Conservation (phyloP, 1,140 invertebrate species). For the Drosophila sp. region DNA sequence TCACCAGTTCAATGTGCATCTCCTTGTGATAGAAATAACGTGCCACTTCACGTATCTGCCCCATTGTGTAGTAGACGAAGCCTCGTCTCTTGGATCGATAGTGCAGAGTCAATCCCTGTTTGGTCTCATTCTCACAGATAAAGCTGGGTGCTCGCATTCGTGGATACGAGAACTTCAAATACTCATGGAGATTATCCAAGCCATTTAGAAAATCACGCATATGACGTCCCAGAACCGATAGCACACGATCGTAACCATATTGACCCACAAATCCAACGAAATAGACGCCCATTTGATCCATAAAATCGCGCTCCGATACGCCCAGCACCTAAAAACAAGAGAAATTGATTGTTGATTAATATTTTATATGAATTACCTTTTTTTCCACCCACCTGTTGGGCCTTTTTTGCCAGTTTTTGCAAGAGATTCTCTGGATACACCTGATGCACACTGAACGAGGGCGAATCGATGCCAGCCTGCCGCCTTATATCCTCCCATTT, state of each 20-base stretch:
- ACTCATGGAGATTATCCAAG: slow-evolving; percentile 98
- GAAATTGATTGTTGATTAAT: not conserved
- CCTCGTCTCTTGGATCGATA: slow-evolving; percentile 96
- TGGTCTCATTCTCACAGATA: slow-evolving; percentile 97
- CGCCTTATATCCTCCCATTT: slow-evolving; percentile 94
- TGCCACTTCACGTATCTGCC: slow-evolving; percentile 96
- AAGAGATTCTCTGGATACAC: slow-evolving; percentile 96
- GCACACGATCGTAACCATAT: slow-evolving; percentile 96
- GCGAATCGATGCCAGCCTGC: slow-evolving; percentile 91
- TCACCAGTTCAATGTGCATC: slow-evolving; percentile 94
- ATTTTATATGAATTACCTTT: not conserved
- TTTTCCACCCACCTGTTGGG: slow-evolving; percentile 88
- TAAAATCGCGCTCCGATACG: slow-evolving; percentile 93
- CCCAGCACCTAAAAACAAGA: slow-evolving; percentile 88
- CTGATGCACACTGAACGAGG: slow-evolving; percentile 95
- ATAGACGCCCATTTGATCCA: slow-evolving; percentile 95
- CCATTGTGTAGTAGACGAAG: slow-evolving; percentile 98
- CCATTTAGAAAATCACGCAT: slow-evolving; percentile 98
- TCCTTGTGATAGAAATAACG: slow-evolving; percentile 96
- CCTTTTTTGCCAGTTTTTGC: slow-evolving; percentile 91
- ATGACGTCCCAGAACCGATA: slow-evolving; percentile 94
- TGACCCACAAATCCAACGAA: slow-evolving; percentile 96
- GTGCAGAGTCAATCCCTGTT: slow-evolving; percentile 95
- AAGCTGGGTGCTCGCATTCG: slow-evolving; percentile 96
- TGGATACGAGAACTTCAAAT: slow-evolving; percentile 98